A percentile compares a stretch with the other conserved stretches of the same genome.
Evolutionary conservation across 2,888 invertebrate genomes (phyloP).

Genomic region (Tricholauxania praeusta): DNA sequence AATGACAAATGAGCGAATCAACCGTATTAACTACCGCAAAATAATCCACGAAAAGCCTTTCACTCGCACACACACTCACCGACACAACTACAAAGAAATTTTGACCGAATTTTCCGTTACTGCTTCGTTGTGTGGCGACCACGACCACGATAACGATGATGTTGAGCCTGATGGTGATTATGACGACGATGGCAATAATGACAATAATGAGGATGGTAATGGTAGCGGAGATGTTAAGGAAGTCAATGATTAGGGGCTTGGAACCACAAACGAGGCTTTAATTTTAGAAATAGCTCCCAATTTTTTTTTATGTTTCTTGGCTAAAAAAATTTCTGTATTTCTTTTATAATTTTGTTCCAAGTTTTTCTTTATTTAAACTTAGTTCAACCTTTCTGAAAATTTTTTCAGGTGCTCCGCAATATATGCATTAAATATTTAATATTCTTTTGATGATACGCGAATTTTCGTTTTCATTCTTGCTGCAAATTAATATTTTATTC

Average conservation of each 20-base stretch:
- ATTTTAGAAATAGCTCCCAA: too few species aligned
- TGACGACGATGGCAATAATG: constrained; percentile 31
- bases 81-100: constrained; percentile 45
- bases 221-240: constrained; percentile 13
- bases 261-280: too few species aligned
- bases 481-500: too few species aligned
- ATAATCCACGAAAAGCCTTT: constrained; percentile 16
- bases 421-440: too few species aligned
- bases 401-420: too few species aligned
- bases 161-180: constrained; percentile 29
- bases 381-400: too few species aligned
- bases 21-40: constrained; percentile 32
- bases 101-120: constrained; percentile 54
- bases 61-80: constrained; percentile 40
- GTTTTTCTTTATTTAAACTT: too few species aligned
- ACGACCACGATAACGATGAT: constrained; percentile 34
- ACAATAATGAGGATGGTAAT: constrained; percentile 11
- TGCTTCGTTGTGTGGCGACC: constrained; percentile 40
- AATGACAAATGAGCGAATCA: constrained; percentile 23
- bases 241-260: neutral
- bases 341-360: too few species aligned
- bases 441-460: too few species aligned
- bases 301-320: too few species aligned
- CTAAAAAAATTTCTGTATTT: too few species aligned
- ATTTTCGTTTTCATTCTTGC: too few species aligned